phyloP scores from a whole-genome alignment of 2,113 vertebrate species.

The Syrmaticus mikado region DNA sequence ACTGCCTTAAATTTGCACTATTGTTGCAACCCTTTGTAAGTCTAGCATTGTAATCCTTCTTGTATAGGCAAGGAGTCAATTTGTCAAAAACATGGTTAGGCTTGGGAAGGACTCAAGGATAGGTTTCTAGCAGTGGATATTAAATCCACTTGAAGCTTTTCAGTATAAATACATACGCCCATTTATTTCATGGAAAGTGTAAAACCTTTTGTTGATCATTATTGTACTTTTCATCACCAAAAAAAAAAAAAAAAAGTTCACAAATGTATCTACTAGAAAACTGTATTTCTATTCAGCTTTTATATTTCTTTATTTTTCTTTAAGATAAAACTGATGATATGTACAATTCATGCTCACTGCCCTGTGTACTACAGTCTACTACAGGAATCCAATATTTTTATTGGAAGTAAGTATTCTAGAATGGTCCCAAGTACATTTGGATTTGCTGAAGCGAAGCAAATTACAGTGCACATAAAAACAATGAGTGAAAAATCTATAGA shows the following conservation, averaged over 20 bases:
- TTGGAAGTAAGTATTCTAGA: neutral
- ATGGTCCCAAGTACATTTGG: neutral
- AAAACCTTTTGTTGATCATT: rapidly evolving
- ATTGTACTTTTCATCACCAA: neutral
- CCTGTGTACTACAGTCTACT: neutral
- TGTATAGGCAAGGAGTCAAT: neutral
- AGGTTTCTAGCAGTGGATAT: neutral
- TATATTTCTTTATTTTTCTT: neutral
- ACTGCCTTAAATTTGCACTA: neutral
- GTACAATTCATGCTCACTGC: neutral
- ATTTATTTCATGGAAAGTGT: neutral
- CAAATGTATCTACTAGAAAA: neutral
- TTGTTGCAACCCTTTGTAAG: neutral
- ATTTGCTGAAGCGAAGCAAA: constrained; percentile 26
- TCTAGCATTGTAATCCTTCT: neutral
- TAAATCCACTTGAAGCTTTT: neutral
- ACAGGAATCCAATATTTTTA: neutral
- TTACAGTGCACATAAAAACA: neutral
- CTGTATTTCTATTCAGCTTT: neutral
- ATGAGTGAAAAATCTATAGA: constrained; percentile 11
- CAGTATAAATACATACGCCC: neutral
- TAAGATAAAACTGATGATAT: neutral
- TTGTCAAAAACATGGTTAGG: neutral
- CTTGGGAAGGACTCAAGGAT: neutral
- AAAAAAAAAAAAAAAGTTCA: rapidly evolving